phyloP scores from a whole-genome alignment of 2,113 vertebrate genomes.

The Phrynosoma blainvillii region DNA sequence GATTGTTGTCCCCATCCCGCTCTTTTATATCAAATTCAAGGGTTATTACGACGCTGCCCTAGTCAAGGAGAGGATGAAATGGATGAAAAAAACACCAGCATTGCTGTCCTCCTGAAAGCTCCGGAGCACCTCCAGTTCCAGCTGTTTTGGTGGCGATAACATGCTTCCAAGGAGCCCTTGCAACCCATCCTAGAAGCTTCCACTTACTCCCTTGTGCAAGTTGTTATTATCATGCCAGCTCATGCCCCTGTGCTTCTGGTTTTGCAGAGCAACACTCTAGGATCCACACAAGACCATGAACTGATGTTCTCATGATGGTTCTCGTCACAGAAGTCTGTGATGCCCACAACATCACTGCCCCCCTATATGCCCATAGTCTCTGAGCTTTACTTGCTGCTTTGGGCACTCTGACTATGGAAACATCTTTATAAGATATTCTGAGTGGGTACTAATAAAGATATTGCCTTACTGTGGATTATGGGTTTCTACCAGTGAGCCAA shows the following conservation, averaged over 20 bases:
- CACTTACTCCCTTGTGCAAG: too few species aligned
- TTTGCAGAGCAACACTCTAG: background rate
- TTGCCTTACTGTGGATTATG: background rate
- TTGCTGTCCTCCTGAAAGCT: background rate
- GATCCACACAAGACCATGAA: background rate
- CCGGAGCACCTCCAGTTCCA: background rate
- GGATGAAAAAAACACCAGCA: slow-evolving; percentile 33
- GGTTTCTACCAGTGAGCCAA: background rate
- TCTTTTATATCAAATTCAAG: slow-evolving; percentile 66
- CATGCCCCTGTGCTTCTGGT: background rate
- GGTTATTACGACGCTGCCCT: slow-evolving; percentile 53
- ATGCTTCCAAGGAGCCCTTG: background rate
- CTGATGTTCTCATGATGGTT: background rate
- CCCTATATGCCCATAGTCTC: background rate
- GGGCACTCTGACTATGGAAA: background rate
- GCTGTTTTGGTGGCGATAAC: background rate
- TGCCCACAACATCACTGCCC: background rate
- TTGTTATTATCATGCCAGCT: too few species aligned
- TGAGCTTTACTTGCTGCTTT: background rate
- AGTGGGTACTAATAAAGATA: background rate
- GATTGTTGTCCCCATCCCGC: slow-evolving; percentile 55
- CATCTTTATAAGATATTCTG: background rate
- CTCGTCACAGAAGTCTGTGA: background rate
- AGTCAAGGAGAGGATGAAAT: slow-evolving; percentile 53
- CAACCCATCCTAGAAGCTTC: background rate